These are phyloP conservation scores for Chelmon rostratus DNA, from an alignment of 2,797 vertebrate species.

Conservation along the genomic window DNA sequence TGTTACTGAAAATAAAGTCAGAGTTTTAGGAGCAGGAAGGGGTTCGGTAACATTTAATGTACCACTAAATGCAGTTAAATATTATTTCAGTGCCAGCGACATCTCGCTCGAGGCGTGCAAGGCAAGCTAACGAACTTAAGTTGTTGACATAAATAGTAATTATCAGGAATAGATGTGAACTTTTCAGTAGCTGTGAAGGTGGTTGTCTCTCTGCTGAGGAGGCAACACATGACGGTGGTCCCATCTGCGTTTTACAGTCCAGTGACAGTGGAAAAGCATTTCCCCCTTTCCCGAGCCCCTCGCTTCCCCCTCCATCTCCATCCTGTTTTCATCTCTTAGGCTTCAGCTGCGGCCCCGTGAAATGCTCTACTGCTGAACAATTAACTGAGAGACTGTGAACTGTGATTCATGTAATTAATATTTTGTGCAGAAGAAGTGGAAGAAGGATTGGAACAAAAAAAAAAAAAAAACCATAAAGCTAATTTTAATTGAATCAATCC, in stretches of 20 bases:
- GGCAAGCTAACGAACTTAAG: neutral
- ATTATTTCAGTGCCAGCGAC: conserved; percentile 19
- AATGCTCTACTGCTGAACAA: conserved; percentile 80
- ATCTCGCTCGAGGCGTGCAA: conserved; percentile 6
- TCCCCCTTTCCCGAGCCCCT: conserved; percentile 41
- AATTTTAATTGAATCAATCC: conserved; percentile 80
- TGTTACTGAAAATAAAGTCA: conserved; percentile 39
- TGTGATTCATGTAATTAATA: conserved; percentile 85
- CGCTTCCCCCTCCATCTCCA: conserved; percentile 44
- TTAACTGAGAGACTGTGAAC: conserved; percentile 84
- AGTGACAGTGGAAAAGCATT: conserved; percentile 78
- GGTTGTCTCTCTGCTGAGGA: conserved; percentile 45
- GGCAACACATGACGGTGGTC: conserved; percentile 63
- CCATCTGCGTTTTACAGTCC: conserved; percentile 85
- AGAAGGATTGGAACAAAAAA: conserved; percentile 48
- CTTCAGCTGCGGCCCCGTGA: conserved; percentile 82
- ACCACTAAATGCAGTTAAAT: conserved; percentile 23
- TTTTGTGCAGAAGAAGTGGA: conserved; percentile 73
- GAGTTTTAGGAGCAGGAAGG: conserved; percentile 27
- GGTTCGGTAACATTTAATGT: conserved; percentile 34
- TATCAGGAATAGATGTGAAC: conserved; percentile 23
- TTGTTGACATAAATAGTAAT: conserved; percentile 18
- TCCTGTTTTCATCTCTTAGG: conserved; percentile 79
- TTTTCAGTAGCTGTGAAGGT: conserved; percentile 26
- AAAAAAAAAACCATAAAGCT: conserved; percentile 61